Evolutionary conservation across 2,113 vertebrate species (phyloP), one percentile per base, ranked within the genome.

Genomic region (Ciconia boyciana): DNA sequence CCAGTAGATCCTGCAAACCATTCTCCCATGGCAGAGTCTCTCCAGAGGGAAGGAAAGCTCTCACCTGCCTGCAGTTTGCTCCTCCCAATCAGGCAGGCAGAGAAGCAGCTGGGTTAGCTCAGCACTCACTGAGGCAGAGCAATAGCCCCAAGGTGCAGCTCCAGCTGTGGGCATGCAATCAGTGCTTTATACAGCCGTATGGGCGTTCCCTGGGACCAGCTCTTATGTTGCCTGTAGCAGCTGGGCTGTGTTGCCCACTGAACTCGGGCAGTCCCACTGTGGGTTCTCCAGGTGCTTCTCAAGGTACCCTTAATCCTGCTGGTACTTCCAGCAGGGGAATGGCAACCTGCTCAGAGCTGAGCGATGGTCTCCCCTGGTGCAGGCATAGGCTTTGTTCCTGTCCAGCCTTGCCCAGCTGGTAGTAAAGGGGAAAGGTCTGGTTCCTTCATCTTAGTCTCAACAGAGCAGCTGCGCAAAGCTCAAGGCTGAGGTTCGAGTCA

Each of bases 21-120:
- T 61, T 96, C 94, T 83, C 82, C 96, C 96, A 96, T 97, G 70
- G 96, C 82, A 94, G 70, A 93, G 41, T 8, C 28, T 85, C 74
- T 94, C 70, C 77, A 66, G 57, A 87, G 57, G 54, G 13, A 61
- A 43, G 36, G 78, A 49, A 72, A 85, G 57, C 84, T 84, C 54
- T 65, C 69, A 28, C 61, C 83, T 60, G 81, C 84, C 77, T 84
- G 22, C 81, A 87, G 44, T 22, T 75, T 36, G 10, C 61, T 91
- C 10, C 72, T 79, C n/a, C 41, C 57, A 85, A 64, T 22, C 58
- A 84, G 44, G 70, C 69, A 66, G 54, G 26, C 46, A 49, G 51
- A 51, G 55, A 55, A 87, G 51, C 80, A 89, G 69, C 51, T 87
- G 57, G 29, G n/a, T 44, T 64, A 68, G 69, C 78, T 94, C 89